Evolutionary conservation across 2,888 invertebrate species (phyloP).

Genomic region (Nymphalis c-album): DNA sequence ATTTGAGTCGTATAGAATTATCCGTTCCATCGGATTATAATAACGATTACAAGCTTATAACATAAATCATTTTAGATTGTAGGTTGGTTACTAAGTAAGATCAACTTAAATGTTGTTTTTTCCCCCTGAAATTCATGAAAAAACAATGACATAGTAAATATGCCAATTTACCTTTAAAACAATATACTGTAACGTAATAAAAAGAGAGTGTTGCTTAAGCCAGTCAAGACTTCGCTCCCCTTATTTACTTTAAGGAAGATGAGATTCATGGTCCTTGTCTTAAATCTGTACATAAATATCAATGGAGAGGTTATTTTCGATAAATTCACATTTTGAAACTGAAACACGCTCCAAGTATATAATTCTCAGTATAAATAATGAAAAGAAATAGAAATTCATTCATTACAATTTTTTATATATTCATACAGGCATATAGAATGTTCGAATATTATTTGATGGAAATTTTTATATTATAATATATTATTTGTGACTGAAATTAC

Average conservation of each 20-base stretch:
- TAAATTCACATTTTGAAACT: constrained; percentile 62
- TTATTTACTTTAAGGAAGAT: constrained; percentile 30
- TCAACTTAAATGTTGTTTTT: too few species aligned
- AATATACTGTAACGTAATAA: constrained; percentile 19
- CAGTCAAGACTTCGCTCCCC: constrained; percentile 14
- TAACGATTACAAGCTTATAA: too few species aligned
- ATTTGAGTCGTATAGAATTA: too few species aligned
- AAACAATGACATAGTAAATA: too few species aligned
- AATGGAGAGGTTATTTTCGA: constrained; percentile 57
- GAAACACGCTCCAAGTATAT: constrained; percentile 31
- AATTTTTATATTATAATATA: too few species aligned
- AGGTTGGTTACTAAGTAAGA: too few species aligned
- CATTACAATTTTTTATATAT: constrained; percentile 24
- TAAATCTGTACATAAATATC: constrained; percentile 61
- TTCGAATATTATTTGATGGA: too few species aligned
- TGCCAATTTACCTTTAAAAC: constrained; percentile 21
- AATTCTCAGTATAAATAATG: constrained; percentile 24
- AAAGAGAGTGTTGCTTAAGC: constrained; percentile 32
- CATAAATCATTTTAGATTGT: too few species aligned
- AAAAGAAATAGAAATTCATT: constrained; percentile 13
- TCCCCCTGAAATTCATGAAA: too few species aligned
- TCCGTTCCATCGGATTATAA: too few species aligned
- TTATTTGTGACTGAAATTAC: too few species aligned
- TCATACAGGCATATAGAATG: constrained; percentile 9
- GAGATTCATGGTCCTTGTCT: constrained; percentile 40